These are phyloP conservation scores for Dysdera silvatica DNA, from an alignment of 1,140 invertebrate species.

Conservation along the genomic window DNA sequence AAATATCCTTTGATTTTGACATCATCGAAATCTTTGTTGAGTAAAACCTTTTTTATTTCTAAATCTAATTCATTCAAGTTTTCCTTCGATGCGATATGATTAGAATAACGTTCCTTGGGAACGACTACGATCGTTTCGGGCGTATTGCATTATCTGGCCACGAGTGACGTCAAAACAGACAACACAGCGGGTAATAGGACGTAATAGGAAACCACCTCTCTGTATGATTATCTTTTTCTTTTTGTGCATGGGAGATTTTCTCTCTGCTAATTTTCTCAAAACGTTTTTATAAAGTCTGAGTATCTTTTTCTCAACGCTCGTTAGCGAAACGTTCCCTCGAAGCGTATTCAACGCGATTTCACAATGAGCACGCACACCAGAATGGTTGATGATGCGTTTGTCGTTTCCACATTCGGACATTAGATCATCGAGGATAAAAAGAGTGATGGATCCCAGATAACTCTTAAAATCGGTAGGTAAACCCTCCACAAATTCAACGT, in stretches of 20 bases:
- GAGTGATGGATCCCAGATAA: neutral
- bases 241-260: neutral
- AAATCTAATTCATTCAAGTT: neutral
- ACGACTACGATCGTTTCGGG: neutral
- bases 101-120: neutral
- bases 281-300: neutral
- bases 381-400: neutral
- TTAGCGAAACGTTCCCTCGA: neutral
- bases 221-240: neutral
- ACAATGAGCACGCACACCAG: neutral
- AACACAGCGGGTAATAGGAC: neutral
- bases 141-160: neutral
- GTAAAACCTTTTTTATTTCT: neutral
- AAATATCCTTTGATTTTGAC: neutral
- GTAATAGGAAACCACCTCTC: neutral
- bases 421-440: neutral
- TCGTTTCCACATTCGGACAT: neutral
- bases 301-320: neutral
- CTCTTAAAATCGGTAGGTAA: neutral
- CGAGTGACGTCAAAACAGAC: neutral
- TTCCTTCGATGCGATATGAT: neutral
- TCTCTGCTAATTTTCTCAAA: neutral
- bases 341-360: neutral
- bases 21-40: neutral
- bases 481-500: neutral